Evolutionary conservation across 2,888 invertebrate species (phyloP).

Genomic region (Epinotia ramella): DNA sequence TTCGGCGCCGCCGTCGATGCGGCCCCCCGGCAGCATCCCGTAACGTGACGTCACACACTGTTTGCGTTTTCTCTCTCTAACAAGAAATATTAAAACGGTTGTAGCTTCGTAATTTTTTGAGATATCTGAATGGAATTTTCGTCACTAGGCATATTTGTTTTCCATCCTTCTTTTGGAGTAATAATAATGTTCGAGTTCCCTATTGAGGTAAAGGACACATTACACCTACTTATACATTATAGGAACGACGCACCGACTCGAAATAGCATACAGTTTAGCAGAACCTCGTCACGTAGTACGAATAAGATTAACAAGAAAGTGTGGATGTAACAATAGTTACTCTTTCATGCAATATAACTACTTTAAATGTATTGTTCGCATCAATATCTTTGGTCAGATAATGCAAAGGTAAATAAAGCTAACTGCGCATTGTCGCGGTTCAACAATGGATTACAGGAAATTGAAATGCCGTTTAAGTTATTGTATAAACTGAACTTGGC

Average conservation of each 20-base stretch:
- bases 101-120: too few relatives aligned
- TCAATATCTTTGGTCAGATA: not conserved
- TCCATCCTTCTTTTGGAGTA: too few relatives aligned
- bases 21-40: too few relatives aligned
- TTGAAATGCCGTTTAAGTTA: not conserved
- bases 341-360: not conserved
- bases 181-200: too few relatives aligned
- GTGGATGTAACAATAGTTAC: not conserved
- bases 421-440: not conserved
- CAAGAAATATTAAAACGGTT: too few relatives aligned
- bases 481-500: not conserved
- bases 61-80: too few relatives aligned
- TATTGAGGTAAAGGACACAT: not conserved
- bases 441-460: not conserved
- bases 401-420: not conserved
- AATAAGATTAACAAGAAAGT: not conserved
- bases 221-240: not conserved
- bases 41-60: too few relatives aligned
- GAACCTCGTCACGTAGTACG: not conserved
- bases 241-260: not conserved
- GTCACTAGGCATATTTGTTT: too few relatives aligned
- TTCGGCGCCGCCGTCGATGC: too few relatives aligned
- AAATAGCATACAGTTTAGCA: not conserved
- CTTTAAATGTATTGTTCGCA: too few relatives aligned
- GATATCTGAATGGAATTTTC: too few relatives aligned